Evolutionary conservation across 2,797 vertebrate species (phyloP), one percentile per base, ranked within the genome.

Genomic region (Poliocrania exsul): DNA sequence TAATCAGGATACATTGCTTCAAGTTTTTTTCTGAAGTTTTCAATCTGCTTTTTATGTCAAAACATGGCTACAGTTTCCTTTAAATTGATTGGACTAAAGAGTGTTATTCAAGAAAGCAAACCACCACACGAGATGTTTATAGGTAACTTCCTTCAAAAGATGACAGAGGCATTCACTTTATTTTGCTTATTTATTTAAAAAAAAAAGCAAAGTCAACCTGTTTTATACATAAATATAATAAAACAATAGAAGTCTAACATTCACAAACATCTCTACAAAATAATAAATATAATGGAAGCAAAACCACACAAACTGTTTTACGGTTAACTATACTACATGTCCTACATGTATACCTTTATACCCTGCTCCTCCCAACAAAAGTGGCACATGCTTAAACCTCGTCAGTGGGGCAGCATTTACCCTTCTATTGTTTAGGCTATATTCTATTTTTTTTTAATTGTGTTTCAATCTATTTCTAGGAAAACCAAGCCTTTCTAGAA

Each of bases 111-210:
- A 81, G 37, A 87, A 89, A 84, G 26, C 24, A 60, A 86, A 85
- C 35, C 58, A 95, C 69, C 90, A n/a, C n/a, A 89, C 44, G 42
- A 54, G 49, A 79, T 90, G 38, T 83, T 96, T 73, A 58, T 33
- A 86, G 16, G 70, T 79, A 84, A 86, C 92, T 97, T 97, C 95
- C 96, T 97, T 96, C 93, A 98, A 98, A 98, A 98, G 98, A 98
- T 98, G 98, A 98, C 98, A 98, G 96, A 98, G 98, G 96, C 98
- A 94, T 97, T 98, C 86, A 97, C 97, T 98, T 86, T 97, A 97
- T 98, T 97, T 96, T 97, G 96, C 97, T 98, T 97, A 98, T 98
- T 98, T 98, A 98, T 98, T 98, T 98, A 96, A 92, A 97, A 98
- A 51, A 98, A 51, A 98, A 98, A 98, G 95, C 96, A 97, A 95